Base-by-base conservation (phyloP, 2,797 vertebrate species). In the Petrocephalus schoutedeni region DNA sequence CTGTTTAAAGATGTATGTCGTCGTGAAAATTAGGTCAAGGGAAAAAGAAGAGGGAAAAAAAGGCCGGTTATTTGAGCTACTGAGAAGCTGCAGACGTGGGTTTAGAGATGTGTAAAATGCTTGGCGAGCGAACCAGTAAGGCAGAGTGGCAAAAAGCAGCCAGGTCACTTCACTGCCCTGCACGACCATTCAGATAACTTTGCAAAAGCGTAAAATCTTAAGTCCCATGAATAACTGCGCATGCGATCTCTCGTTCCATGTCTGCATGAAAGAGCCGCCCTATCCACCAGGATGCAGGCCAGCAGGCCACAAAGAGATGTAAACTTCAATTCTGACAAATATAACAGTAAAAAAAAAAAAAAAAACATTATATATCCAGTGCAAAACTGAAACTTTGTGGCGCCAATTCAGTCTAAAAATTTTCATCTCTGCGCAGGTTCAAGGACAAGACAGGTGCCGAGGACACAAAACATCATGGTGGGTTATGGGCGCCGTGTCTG, bases 21-120 rank as follows among this genome's bases (percentile, higher is more conserved):
- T 14, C 16, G 49, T 84, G 4, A 56, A 88, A 87, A 88, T 21
- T 71, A 87, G 71, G 83, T 89, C 84, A 89, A 32, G 61, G 32
- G 64, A 83, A 89, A 87, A 45, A 45, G 28, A 21, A 4, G 28
- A 36, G 51, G 21, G 58, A 58, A 64, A 53, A 86, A 49, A 86
- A 45, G 58, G 23, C 83, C 53, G 14, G 9, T 54, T 21, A 83
- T 51, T 36, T 16, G 51, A 85, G 51, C 45, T 54, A 41, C 56
- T 41, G 54, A 36, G 54, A 2, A 85, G 53, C 80, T 14, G 16
- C 23, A 59, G 51, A 45, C 6, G 21, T 19, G 19, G 64, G 10
- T 61, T 41, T 6, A 51, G 28, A 49, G 32, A 16, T 16, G 23
- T 21, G 45, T 0, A 54, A 56, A 53, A 53, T 85, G 83, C n/a